Evolutionary conservation across 2,888 invertebrate genomes (phyloP), one percentile per base, ranked within the genome.

Genomic region (Brachynemurus nebulosus): DNA sequence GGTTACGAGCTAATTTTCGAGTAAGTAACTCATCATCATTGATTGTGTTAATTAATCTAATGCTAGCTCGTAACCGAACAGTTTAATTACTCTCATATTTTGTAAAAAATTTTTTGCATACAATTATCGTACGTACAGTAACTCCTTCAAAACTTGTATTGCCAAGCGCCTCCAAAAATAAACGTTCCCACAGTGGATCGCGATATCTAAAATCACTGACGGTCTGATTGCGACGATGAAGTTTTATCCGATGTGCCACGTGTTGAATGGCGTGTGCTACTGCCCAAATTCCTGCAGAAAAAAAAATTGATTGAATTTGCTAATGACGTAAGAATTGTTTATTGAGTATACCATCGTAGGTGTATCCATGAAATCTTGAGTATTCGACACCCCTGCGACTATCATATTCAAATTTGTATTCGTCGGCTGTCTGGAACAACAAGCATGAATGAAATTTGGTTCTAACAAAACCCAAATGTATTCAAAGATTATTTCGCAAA

Each of bases 321-420:
- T 35, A 18, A 36, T 11, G 19, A 37, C 9, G 14, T 14, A 30
- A 11, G 30, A 30, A 30, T 30, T 23, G 5, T 57, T 55, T 53
- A n/a, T n/a, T n/a, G n/a, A n/a, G n/a, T n/a, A n/a, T n/a, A 69
- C 92, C 97, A 64, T 98, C 97, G 62, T 97, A 98, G 8, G 96
- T 95, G 64, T 97, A 98, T 2, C 95, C 96, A 62, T 96, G 95
- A 61, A 92, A 96, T 52, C 92, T 76, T 25, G 92, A 93, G 66
- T 90, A 93, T 58, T 91, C 89, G 1, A 66, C 61, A 2, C 86
- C 84, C 51, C 90, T 71, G 49, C 84, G 68, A 21, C 81, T 74
- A 57, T 92, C 81, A 62, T 95, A 95, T 61, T 89, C 83, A 30
- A 74, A 70, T 57, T 81, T 75, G 61, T 95, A 95, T 61, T 92